Percentiles rank a stretch among this genome's conserved stretches.
Evolutionary conservation across 2,113 vertebrate species (phyloP).

Genomic region (Callopanchax toddi): DNA sequence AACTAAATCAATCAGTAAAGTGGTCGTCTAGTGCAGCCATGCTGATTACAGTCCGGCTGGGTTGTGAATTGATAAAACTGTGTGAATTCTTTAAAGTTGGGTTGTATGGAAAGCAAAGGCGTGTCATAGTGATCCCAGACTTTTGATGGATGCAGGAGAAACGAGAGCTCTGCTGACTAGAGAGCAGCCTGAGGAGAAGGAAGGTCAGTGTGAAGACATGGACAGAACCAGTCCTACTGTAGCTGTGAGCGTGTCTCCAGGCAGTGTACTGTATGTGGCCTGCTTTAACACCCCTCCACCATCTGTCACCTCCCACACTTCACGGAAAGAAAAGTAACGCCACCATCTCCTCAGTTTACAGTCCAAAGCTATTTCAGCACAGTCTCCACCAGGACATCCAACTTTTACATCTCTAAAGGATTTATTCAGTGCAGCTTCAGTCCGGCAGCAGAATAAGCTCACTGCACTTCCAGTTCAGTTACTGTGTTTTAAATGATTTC

Average conservation of each 20-base stretch:
- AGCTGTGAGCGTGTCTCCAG: slow-evolving; percentile 56
- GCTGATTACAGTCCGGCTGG: no score
- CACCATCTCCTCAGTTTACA: slow-evolving; percentile 32
- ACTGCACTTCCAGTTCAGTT: slow-evolving; percentile 5
- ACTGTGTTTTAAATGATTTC: not conserved
- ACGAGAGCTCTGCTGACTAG: not conserved
- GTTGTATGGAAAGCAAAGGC: no score
- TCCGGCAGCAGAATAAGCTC: slow-evolving; percentile 28
- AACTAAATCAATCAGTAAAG: no score
- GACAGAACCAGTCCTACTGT: no score
- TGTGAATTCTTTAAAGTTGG: no score
- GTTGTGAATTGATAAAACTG: no score
- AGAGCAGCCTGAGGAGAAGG: slow-evolving; percentile 2
- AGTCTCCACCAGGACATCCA: slow-evolving; percentile 21
- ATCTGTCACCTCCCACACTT: slow-evolving; percentile 69
- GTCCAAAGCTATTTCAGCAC: slow-evolving; percentile 38
- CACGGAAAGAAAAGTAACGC: slow-evolving; percentile 32
- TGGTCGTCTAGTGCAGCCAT: no score
- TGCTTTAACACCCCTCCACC: slow-evolving; percentile 66
- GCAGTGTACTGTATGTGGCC: slow-evolving; percentile 58
- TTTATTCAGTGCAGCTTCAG: slow-evolving; percentile 21
- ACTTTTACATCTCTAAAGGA: slow-evolving; percentile 43
- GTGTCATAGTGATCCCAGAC: no score
- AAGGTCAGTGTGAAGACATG: slow-evolving; percentile 17
- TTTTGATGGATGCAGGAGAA: no score